Conservation (phyloP, 2,797 vertebrate species). For the Parotocinclus haroldoi region DNA sequence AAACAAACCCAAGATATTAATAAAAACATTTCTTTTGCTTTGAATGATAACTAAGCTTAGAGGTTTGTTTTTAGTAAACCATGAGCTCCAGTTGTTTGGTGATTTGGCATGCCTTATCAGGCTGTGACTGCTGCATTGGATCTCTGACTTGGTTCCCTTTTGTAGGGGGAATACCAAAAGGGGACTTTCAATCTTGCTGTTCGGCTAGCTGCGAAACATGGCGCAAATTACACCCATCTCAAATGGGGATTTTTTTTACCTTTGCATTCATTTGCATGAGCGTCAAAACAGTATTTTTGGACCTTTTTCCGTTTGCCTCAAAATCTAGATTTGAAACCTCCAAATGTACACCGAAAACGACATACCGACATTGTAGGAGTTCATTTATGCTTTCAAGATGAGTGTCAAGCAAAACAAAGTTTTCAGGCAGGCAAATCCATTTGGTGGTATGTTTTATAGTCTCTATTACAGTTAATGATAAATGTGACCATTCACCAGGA, state of each 20-base stretch:
- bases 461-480: constrained; percentile 30
- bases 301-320: constrained; percentile 37
- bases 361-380: constrained; percentile 23
- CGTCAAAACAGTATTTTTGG: constrained; percentile 57
- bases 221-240: constrained; percentile 24
- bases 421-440: constrained; percentile 3
- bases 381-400: constrained; percentile 31
- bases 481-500: constrained; percentile 19
- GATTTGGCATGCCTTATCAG: constrained; percentile 18
- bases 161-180: constrained; percentile 55
- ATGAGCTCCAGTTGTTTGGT: constrained; percentile 6
- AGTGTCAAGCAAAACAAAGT: constrained; percentile 27
- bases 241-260: constrained; percentile 64
- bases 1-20: constrained; percentile 19
- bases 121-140: constrained; percentile 42
- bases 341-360: constrained; percentile 36
- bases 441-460: constrained; percentile 1
- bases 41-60: constrained; percentile 19
- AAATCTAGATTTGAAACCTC: constrained; percentile 42
- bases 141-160: constrained; percentile 54
- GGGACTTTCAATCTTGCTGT: constrained; percentile 50
- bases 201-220: constrained; percentile 48
- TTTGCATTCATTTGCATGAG: constrained; percentile 65
- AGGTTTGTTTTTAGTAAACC: constrained; percentile 26
- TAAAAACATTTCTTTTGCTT: constrained; percentile 23